Base-by-base conservation (phyloP, 2,888 invertebrate genomes). In the Monopis laevigella region DNA sequence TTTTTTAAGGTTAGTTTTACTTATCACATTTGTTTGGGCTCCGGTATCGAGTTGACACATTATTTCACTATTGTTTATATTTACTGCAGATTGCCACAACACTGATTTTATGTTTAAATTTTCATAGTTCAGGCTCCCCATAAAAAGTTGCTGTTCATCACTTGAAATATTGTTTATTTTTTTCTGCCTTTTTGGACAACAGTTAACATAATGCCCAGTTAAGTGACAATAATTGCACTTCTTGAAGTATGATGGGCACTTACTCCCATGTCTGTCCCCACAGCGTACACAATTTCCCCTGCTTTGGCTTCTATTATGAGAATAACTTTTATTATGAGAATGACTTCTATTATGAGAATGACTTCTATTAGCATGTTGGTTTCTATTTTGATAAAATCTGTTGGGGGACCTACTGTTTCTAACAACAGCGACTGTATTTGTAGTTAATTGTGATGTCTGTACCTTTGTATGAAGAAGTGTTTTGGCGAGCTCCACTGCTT, bases 1-100 rank as follows among this genome's bases (percentile, higher is more conserved):
- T 10, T 10, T 28, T 28, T 28, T 28, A 6, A 28, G n/a, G 12
- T 28, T 28, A 28, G 4, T 6, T 3, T 11, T 3, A 28, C 28
- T 28, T 6, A 28, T 28, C 28, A 28, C 28, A 28, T 28, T 28
- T 6, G 28, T 28, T 28, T 28, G 28, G 3, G 28, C 28, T 11
- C 28, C 28, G n/a, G 28, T 6, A 10, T 10, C 28, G 4, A 4
- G n/a, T 6, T 28, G 28, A 6, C n/a, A 28, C n/a, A 6, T 4
- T 6, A 6, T 28, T 11, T 10, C 4, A 28, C 28, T 11, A 3
- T 3, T 6, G n/a, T 28, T 28, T 28, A 10, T 10, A 10, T 6
- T 28, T 11, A 28, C 28, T 11, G n/a, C n/a, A n/a, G n/a, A n/a
- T n/a, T n/a, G n/a, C n/a, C n/a, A n/a, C n/a, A n/a, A n/a, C n/a